These are phyloP conservation scores for Paraescarpia echinospica DNA, from an alignment of 1,140 invertebrate genomes.

Conservation along the genomic window DNA sequence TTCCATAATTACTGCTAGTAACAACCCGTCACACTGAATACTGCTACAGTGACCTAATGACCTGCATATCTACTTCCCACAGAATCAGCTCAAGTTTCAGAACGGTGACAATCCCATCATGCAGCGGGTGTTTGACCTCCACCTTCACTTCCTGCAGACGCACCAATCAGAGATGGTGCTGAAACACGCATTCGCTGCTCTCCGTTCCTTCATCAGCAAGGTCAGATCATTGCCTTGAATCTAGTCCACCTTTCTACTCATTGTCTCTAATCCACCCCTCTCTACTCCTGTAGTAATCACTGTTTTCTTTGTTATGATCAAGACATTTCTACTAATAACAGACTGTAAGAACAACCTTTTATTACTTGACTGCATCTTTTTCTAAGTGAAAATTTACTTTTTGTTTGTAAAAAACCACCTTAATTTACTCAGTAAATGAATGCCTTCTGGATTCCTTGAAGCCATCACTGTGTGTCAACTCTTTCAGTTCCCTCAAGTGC, in stretches of 20 bases:
- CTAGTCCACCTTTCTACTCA: too few species aligned
- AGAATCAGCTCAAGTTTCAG: slow-evolving; percentile 66
- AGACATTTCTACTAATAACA: too few species aligned
- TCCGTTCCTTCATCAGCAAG: slow-evolving; percentile 89
- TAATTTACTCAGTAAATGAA: too few species aligned
- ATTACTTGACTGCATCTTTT: too few species aligned
- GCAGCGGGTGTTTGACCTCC: slow-evolving; percentile 78
- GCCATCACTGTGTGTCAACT: slow-evolving; percentile 19
- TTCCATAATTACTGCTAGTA: too few species aligned
- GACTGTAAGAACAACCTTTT: too few species aligned
- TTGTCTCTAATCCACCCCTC: too few species aligned
- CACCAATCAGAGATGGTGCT: slow-evolving; percentile 88
- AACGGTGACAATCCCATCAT: slow-evolving; percentile 76
- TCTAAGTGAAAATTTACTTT: too few species aligned
- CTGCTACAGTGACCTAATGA: not conserved
- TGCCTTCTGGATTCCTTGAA: not conserved
- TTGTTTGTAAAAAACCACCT: too few species aligned
- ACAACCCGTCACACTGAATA: not conserved
- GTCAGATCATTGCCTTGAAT: slow-evolving; percentile 49
- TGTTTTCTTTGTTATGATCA: too few species aligned
- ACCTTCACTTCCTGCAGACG: slow-evolving; percentile 77
- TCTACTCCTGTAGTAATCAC: too few species aligned
- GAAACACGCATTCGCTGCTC: slow-evolving; percentile 85
- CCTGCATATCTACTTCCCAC: slow-evolving; percentile 26
- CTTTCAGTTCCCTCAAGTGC: slow-evolving; percentile 54